A percentile compares a stretch with the other conserved stretches of the same genome.
phyloP scores from a whole-genome alignment of 2,113 vertebrate genomes.

The Synchiropus splendidus region DNA sequence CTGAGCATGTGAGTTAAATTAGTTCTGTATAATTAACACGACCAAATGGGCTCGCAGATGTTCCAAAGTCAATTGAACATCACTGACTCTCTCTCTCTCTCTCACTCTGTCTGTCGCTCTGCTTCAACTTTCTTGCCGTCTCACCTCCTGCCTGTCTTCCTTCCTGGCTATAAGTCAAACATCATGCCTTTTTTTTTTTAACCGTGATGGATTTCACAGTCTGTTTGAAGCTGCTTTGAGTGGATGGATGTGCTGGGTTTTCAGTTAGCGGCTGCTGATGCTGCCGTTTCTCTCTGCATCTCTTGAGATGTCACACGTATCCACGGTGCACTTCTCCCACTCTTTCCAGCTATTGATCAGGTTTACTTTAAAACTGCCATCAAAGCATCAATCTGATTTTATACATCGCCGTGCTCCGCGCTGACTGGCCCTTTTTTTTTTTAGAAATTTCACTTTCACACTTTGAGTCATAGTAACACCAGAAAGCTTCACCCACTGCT shows the following conservation, averaged over 20 bases:
- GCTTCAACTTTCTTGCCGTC: constrained; percentile 1
- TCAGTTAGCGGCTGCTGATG: constrained; percentile 24
- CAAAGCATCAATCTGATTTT: constrained; percentile 1
- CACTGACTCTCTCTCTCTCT: constrained; percentile 4
- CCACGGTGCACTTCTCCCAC: constrained; percentile 19
- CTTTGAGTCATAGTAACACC: constrained; percentile 2
- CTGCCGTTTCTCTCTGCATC: constrained; percentile 26
- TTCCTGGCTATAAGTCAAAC: constrained; percentile 6
- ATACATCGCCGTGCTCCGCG: background rate
- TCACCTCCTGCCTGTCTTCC: constrained; percentile 4
- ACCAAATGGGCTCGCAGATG: constrained; percentile 46
- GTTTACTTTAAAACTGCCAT: constrained; percentile 1
- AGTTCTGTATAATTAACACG: constrained; percentile 44
- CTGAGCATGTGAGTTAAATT: constrained; percentile 31
- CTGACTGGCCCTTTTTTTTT: background rate
- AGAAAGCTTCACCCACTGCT: background rate
- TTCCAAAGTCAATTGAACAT: constrained; percentile 49
- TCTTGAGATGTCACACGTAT: constrained; percentile 22
- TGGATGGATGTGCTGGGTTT: constrained; percentile 20
- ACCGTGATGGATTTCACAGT: constrained; percentile 41
- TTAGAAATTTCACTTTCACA: constrained; percentile 2
- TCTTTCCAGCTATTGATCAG: constrained; percentile 16
- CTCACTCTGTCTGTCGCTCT: background rate
- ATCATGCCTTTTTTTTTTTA: constrained; percentile 2
- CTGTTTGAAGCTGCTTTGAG: constrained; percentile 40